Percentiles rank a stretch among this genome's conserved stretches.
Conservation (phyloP, 2,888 invertebrate species). For the Hirtodrosophila duncani region DNA sequence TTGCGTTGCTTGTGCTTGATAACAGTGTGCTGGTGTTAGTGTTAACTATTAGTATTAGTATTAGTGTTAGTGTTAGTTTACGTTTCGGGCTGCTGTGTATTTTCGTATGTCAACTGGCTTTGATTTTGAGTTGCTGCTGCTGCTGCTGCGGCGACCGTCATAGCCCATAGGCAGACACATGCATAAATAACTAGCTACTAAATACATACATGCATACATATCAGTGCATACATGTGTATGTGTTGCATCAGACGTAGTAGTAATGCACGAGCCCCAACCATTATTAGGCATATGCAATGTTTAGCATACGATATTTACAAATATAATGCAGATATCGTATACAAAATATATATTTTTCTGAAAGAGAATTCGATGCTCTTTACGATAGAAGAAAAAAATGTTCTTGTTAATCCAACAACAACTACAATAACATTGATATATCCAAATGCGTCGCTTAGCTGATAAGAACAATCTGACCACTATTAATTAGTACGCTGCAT, state of each 20-base stretch:
- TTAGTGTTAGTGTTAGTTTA: conserved; percentile 1
- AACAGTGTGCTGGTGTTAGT: conserved; percentile 34
- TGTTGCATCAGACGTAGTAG: conserved; percentile 71
- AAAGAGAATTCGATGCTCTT: too few species aligned
- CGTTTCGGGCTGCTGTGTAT: conserved; percentile 17
- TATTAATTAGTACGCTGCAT: too few species aligned
- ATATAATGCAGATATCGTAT: too few species aligned
- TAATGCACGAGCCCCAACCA: too few species aligned
- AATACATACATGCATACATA: conserved; percentile 8
- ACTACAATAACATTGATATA: too few species aligned
- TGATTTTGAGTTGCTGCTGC: conserved; percentile 57
- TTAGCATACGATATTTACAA: too few species aligned
- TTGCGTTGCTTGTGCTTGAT: conserved; percentile 65
- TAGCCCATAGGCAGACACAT: conserved; percentile 16
- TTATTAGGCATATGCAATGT: too few species aligned
- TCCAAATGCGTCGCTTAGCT: too few species aligned
- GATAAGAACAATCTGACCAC: too few species aligned
- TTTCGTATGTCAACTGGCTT: conserved; percentile 56
- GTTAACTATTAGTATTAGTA: conserved; percentile 21
- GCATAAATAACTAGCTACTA: conserved; percentile 10
- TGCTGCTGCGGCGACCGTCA: conserved; percentile 25
- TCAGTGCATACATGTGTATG: conserved; percentile 25
- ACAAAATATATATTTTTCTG: too few species aligned
- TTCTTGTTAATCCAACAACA: too few species aligned
- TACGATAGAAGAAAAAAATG: too few species aligned